A percentile compares a stretch with the other conserved stretches of the same genome.
phyloP scores from a whole-genome alignment of 1,140 invertebrate species.

The Diplogasteroides magnus region DNA sequence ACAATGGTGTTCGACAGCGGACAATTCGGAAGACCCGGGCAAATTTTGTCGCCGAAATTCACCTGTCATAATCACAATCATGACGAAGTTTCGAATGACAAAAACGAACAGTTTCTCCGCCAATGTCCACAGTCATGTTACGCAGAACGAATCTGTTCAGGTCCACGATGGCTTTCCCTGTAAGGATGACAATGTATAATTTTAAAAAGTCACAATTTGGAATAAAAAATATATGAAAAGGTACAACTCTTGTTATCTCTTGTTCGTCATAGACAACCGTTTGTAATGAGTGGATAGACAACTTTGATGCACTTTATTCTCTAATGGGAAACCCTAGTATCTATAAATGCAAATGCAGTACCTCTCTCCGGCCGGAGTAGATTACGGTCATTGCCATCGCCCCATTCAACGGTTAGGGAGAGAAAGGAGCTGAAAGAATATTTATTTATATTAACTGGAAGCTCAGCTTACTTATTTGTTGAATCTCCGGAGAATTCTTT shows the following conservation, averaged over 20 bases:
- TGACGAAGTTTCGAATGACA: not conserved
- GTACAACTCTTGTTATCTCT: too few species aligned
- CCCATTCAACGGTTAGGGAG: conserved; percentile 42
- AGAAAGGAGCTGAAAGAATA: conserved; percentile 38
- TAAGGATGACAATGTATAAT: too few species aligned
- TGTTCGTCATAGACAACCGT: too few species aligned
- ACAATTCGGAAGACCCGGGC: conserved; percentile 37
- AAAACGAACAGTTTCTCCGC: conserved; percentile 33
- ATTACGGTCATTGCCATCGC: conserved; percentile 34
- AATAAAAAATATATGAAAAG: too few species aligned
- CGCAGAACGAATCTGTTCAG: conserved; percentile 42
- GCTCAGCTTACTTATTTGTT: conserved; percentile 42
- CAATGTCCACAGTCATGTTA: conserved; percentile 46
- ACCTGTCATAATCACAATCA: not conserved
- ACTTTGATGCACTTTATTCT: too few species aligned
- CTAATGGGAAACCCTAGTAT: too few species aligned
- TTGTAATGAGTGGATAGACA: too few species aligned
- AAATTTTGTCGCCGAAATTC: conserved; percentile 50
- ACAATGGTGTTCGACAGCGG: conserved; percentile 43
- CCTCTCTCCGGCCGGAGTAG: conserved; percentile 39
- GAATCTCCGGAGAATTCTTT: conserved; percentile 51
- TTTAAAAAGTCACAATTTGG: too few species aligned
- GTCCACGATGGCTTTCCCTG: conserved; percentile 32
- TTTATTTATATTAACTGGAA: conserved; percentile 1
- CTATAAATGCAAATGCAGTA: too few species aligned